Evolutionary conservation across 2,888 invertebrate species (phyloP).

Genomic region (Leptura quadrifasciata): DNA sequence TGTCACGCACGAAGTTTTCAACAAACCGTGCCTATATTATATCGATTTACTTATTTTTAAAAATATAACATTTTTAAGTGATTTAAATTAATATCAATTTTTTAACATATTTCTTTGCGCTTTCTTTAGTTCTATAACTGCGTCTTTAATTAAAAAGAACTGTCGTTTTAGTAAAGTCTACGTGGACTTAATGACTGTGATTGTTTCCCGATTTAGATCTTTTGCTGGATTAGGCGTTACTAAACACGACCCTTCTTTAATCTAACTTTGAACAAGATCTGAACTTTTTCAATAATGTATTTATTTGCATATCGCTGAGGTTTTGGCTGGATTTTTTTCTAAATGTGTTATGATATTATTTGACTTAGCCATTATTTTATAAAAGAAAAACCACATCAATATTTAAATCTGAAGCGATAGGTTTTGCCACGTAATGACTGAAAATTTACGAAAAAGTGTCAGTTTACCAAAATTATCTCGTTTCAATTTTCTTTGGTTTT

Average conservation of each 20-base stretch:
- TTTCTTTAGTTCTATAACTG: not conserved
- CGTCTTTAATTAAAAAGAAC: not conserved
- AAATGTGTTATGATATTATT: no score
- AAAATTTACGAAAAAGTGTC: no score
- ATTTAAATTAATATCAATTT: not conserved
- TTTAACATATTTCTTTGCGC: not conserved
- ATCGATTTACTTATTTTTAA: not conserved
- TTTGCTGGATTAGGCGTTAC: not conserved
- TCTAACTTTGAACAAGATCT: not conserved
- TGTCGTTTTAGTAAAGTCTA: not conserved
- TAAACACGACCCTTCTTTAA: not conserved
- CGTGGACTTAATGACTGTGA: not conserved
- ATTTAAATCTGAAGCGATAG: no score
- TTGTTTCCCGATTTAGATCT: not conserved
- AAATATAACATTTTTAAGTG: not conserved
- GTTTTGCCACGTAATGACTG: no score
- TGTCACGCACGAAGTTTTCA: not conserved
- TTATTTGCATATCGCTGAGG: not conserved
- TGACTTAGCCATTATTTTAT: no score
- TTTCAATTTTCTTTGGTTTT: no score
- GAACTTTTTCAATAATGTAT: not conserved
- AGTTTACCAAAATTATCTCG: no score
- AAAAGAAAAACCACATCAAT: no score
- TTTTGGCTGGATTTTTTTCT: no score
- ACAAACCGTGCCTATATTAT: not conserved